Evolutionary conservation across 2,113 vertebrate genomes (phyloP), one percentile per base, ranked within the genome.

Genomic region (Cyanocitta stelleri): DNA sequence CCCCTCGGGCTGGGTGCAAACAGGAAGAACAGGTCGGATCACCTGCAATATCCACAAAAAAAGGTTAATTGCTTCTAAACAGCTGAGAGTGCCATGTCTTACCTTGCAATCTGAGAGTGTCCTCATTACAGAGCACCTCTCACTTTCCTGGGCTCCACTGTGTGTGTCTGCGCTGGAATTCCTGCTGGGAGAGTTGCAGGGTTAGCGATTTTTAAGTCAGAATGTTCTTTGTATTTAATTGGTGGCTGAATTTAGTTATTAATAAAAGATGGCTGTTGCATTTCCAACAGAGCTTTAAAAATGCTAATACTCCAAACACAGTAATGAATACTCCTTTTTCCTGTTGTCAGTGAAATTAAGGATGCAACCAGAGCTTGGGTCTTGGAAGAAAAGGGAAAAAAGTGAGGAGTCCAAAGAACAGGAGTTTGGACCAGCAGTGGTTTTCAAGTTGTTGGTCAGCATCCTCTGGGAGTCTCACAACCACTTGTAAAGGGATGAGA

Each of bases 1-100:
- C 54, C 75, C 23, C 75, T 37, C 3, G 2, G 54, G 58, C 26
- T 73, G n/a, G 21, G 33, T 5, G 69, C 56, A 78, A 35, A 9
- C 32, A 54, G 48, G 44, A 55, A 90, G 43, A 58, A 44, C 33
- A 69, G 63, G 43, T 83, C 27, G 1, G 22, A 62, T 6, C 32
- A 48, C 58, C 54, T 62, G 44, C 81, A 83, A 19, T 5, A 85
- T 46, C 90, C 81, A 54, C 82, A 61, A 58, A 69, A 79, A 92
- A 93, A 94, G 78, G 91, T 87, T 94, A 95, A 96, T 95, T 7
- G 2, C 63, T 62, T 85, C 89, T 95, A 74, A 94, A 87, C 44
- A 74, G 71, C 74, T 43, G 64, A 59, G 39, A 87, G 71, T 76
- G 54, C 81, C 52, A 14, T 15, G 69, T n/a, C 89, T 91, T 85